Base-by-base conservation (phyloP, 2,113 vertebrate species). In the Engystomops pustulosus region DNA sequence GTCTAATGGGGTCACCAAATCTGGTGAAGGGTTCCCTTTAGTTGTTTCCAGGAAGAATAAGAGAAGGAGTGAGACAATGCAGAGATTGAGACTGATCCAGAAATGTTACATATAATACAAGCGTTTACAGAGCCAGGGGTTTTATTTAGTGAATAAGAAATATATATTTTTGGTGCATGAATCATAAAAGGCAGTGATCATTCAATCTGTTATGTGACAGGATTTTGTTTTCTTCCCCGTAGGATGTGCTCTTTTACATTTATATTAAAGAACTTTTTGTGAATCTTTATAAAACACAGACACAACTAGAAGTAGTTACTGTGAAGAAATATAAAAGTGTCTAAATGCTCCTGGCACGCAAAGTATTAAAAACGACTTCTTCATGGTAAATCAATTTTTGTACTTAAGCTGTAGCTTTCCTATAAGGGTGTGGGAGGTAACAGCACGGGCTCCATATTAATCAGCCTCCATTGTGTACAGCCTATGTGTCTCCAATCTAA, bases 341-440 rank as follows among this genome's bases (percentile, higher is more conserved):
- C 17, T 67, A 34, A 17, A 36, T 36, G 62, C 62, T 34, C 30
- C 62, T 10, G 7, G 17, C 62, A 36, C 4, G 17, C 8, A 2
- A 1, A 18, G 30, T 8, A 36, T 8, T n/a, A 6, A 9, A 65
- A 18, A 9, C n/a, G 6, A 11, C 36, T n/a, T 70, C 2, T 70
- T 70, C 20, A 70, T 11, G 68, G 34, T 41, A 70, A 41, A 44
- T 70, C 68, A 70, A 70, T 70, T 34, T 70, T 34, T n/a, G 20
- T 36, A 36, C 20, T 67, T 34, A 23, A 23, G 68, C 36, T 8
- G 36, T 23, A 70, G 68, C 41, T 70, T 23, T 38, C 32, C 36
- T 69, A 38, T 11, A 69, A 69, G 68, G 62, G 62, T 70, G 68
- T 70, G 36, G 34, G 68, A 70, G 36, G 18, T 14, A 70, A 70